A percentile compares a stretch with the other conserved stretches of the same genome.
These are phyloP conservation scores for Loxodonta africana DNA, from an alignment of 2,113 vertebrate species.

Conservation along the genomic window DNA sequence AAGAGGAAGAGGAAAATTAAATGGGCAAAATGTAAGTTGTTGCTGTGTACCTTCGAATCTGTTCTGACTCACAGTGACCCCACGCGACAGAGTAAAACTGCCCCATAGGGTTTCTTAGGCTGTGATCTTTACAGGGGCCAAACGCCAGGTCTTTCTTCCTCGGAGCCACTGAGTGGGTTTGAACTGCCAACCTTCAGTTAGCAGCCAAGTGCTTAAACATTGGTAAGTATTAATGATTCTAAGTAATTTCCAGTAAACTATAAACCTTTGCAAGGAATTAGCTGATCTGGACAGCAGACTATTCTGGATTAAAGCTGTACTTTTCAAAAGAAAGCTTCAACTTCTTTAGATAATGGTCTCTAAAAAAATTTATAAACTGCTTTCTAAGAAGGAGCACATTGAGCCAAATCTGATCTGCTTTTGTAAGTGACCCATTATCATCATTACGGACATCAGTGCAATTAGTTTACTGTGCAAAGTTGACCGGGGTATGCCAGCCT, in stretches of 20 bases:
- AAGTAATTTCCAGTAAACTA: constrained; percentile 32
- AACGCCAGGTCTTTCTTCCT: not conserved
- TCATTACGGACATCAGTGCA: not conserved
- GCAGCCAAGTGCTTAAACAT: not conserved
- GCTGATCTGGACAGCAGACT: not conserved
- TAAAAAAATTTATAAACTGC: constrained; percentile 52
- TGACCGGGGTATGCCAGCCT: not conserved
- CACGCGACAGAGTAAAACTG: not conserved
- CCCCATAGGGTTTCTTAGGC: not conserved
- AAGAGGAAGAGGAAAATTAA: not conserved
- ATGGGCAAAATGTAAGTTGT: not conserved
- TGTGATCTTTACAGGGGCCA: not conserved
- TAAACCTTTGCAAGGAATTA: constrained; percentile 32
- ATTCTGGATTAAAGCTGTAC: not conserved
- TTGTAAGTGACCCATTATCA: not conserved
- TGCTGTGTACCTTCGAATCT: not conserved
- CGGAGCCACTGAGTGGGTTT: not conserved
- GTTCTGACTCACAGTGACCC: not conserved
- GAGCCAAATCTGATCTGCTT: constrained; percentile 25
- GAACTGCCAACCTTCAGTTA: not conserved
- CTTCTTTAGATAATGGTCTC: not conserved
- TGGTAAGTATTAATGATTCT: constrained; percentile 6
- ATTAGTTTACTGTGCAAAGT: not conserved
- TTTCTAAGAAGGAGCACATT: not conserved
- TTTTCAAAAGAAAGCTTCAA: constrained; percentile 42